Evolutionary conservation across 2,113 vertebrate species (phyloP).

Genomic region (Rhodinocichla rosea): DNA sequence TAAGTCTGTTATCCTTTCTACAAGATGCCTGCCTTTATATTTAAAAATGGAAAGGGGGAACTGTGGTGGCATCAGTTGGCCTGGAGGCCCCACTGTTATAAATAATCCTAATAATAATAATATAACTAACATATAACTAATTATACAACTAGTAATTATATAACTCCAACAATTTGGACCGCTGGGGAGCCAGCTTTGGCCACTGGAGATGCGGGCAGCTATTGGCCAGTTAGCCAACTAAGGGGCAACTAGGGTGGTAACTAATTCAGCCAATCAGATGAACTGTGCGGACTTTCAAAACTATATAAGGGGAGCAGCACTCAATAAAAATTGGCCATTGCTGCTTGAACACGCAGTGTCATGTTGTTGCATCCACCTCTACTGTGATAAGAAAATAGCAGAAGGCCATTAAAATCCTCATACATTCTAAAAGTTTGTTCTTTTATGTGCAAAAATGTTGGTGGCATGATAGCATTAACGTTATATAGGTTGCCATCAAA

Average conservation of each 20-base stretch:
- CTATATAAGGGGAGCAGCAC: too few species aligned
- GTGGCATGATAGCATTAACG: neutral
- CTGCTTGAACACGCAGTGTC: neutral
- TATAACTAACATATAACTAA: neutral
- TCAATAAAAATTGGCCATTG: neutral
- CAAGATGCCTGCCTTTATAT: too few species aligned
- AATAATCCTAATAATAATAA: neutral
- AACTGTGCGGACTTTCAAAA: neutral
- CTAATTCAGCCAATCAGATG: neutral
- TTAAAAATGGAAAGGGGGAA: too few species aligned
- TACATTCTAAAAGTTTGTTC: neutral
- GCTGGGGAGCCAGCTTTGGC: neutral
- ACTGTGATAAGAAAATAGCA: neutral
- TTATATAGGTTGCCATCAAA: neutral
- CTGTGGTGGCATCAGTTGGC: neutral
- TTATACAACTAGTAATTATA: neutral
- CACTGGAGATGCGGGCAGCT: neutral
- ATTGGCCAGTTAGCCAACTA: neutral
- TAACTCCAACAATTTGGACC: neutral
- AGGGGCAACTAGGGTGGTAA: neutral
- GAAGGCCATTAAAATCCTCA: neutral
- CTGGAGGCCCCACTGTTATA: neutral
- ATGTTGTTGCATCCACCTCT: too few species aligned
- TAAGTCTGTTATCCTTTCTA: too few species aligned
- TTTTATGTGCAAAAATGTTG: neutral